These are phyloP conservation scores for Drosophila antonietae DNA, from an alignment of 2,888 invertebrate species.

Conservation along the genomic window DNA sequence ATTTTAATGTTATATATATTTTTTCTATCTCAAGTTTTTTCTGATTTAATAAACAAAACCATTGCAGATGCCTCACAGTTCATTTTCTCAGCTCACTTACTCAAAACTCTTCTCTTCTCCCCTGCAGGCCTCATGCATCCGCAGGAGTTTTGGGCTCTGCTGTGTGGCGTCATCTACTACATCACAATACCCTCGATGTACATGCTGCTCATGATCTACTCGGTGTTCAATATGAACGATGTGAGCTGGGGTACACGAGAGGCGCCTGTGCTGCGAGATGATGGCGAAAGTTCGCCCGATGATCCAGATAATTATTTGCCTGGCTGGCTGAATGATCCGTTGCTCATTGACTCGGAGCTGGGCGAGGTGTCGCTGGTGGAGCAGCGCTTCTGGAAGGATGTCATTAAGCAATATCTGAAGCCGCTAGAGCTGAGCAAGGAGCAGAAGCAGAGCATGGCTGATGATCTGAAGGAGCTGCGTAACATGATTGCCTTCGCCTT, in stretches of 20 bases:
- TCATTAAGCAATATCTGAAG: constrained; percentile 90
- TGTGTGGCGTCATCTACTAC: constrained; percentile 92
- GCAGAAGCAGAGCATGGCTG: constrained; percentile 85
- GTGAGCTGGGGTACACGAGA: constrained; percentile 98
- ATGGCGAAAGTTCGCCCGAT: constrained; percentile 27
- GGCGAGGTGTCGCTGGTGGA: constrained; percentile 89
- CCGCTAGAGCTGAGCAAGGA: constrained; percentile 89
- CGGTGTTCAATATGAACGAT: constrained; percentile 96
- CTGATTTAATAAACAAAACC: no score
- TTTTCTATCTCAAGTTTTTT: no score
- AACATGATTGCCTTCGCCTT: constrained; percentile 89
- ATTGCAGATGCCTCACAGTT: no score
- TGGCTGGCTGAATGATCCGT: constrained; percentile 89
- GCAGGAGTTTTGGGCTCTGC: constrained; percentile 90
- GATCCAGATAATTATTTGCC: constrained; percentile 72
- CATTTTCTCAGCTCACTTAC: not conserved
- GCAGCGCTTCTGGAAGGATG: constrained; percentile 90
- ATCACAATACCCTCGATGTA: constrained; percentile 98
- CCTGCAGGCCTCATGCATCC: constrained; percentile 90
- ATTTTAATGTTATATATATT: no score
- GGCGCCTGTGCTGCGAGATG: constrained; percentile 84
- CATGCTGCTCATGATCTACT: constrained; percentile 95
- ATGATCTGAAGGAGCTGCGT: constrained; percentile 85
- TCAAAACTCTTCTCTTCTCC: not conserved
- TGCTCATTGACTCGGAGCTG: constrained; percentile 88